Evolutionary conservation across 2,888 invertebrate genomes (phyloP).

Genomic region (Torymus auratus): DNA sequence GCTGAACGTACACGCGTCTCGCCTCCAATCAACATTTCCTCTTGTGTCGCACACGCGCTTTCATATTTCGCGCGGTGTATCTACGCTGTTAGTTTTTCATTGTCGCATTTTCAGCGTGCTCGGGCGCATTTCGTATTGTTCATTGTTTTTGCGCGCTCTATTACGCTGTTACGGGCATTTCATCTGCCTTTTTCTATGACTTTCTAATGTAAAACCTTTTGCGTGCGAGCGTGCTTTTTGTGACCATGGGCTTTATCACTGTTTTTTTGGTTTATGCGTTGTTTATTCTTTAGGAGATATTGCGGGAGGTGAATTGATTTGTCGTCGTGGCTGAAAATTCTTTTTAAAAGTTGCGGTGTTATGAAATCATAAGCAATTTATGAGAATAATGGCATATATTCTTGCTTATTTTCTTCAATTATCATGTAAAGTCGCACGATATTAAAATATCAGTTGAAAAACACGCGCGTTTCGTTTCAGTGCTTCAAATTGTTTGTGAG

Average conservation of each 20-base stretch:
- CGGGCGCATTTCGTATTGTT: neutral
- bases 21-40: constrained; percentile 60
- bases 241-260: no score
- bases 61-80: neutral
- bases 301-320: neutral
- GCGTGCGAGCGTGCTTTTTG: constrained; percentile 6
- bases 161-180: constrained; percentile 28
- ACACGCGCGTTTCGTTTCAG: no score
- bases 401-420: no score
- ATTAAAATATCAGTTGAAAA: no score
- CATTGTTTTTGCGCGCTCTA: neutral
- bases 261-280: no score
- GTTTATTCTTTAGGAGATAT: neutral
- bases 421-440: no score
- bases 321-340: neutral
- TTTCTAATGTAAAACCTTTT: constrained; percentile 13
- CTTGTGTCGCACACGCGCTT: constrained; percentile 17
- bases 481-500: no score
- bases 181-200: constrained; percentile 22
- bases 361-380: no score
- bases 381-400: no score
- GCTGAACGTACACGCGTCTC: constrained; percentile 4
- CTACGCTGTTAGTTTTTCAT: constrained; percentile 10
- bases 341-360: neutral
- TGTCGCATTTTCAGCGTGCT: neutral